Conservation (phyloP, 2,797 vertebrate genomes). For the Sorex maritimensis region DNA sequence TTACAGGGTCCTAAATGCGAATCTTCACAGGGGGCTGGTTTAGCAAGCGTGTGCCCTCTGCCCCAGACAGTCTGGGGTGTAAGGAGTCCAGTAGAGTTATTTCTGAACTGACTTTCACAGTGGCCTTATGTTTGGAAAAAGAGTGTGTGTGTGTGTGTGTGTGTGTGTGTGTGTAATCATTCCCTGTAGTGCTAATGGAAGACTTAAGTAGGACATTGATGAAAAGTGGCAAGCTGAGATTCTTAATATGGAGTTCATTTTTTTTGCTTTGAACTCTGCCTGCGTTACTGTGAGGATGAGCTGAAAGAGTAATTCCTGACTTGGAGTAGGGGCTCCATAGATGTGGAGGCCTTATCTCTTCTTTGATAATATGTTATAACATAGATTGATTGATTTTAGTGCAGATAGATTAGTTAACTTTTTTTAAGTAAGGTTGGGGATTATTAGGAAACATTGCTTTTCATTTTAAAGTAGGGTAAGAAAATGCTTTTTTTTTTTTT, state of each 20-base stretch:
- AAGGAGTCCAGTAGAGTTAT: conserved; percentile 3
- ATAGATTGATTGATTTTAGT: conserved; percentile 7
- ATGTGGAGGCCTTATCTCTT: neutral
- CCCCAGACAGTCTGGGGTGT: neutral
- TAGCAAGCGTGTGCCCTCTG: neutral
- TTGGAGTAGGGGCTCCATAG: neutral
- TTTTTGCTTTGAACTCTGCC: neutral
- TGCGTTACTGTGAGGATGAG: neutral
- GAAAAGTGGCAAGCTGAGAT: conserved; percentile 11
- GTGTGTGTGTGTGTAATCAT: conserved; percentile 25
- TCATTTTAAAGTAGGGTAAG: conserved; percentile 58
- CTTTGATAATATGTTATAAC: neutral
- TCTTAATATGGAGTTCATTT: neutral
- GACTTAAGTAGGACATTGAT: conserved; percentile 39
- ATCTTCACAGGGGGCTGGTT: neutral
- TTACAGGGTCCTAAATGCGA: neutral
- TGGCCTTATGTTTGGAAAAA: conserved; percentile 39
- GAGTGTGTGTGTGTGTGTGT: too few relatives aligned
- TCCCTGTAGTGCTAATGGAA: conserved; percentile 62
- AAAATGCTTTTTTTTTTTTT: conserved; percentile 55
- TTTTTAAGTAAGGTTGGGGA: conserved; percentile 64
- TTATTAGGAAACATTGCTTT: conserved; percentile 85
- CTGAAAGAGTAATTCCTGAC: neutral
- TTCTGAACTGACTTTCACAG: conserved; percentile 40
- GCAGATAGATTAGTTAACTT: neutral